Percentiles rank a stretch among this genome's conserved stretches.
phyloP scores from a whole-genome alignment of 2,888 invertebrate genomes.

The Scaptomyza cyrtandrae region DNA sequence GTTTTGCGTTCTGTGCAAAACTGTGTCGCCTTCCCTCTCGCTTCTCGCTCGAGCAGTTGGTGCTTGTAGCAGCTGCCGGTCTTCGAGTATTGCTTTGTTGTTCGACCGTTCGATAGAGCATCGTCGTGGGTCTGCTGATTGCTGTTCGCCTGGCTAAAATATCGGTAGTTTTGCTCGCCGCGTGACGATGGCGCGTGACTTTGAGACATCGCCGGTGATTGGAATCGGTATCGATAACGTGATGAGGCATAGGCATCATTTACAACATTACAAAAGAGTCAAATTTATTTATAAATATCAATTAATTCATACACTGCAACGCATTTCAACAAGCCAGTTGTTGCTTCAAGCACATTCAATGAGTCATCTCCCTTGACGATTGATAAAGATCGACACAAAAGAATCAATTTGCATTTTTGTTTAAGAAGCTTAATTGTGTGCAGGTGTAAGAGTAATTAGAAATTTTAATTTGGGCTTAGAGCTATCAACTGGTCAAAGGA shows the following conservation, averaged over 20 bases:
- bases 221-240: slow-evolving; percentile 67
- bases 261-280: slow-evolving; percentile 11
- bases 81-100: slow-evolving; percentile 40
- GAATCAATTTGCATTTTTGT: not conserved
- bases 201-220: slow-evolving; percentile 60
- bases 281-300: slow-evolving; percentile 7
- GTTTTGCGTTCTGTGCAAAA: slow-evolving; percentile 4
- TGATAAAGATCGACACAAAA: slow-evolving; percentile 6
- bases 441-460: not conserved
- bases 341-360: not conserved
- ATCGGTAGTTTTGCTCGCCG: slow-evolving; percentile 83
- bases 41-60: not conserved
- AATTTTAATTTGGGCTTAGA: not conserved
- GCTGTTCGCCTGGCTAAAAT: slow-evolving; percentile 82
- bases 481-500: not conserved
- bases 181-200: slow-evolving; percentile 68
- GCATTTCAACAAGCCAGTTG: not conserved
- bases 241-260: slow-evolving; percentile 18
- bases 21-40: not conserved
- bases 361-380: not conserved
- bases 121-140: slow-evolving; percentile 30
- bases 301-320: not conserved
- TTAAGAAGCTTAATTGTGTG: not conserved
- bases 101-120: slow-evolving; percentile 56
- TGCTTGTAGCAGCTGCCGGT: slow-evolving; percentile 8